Evolutionary conservation across 2,888 invertebrate species (phyloP).

Genomic region (Deilephila elpenor): DNA sequence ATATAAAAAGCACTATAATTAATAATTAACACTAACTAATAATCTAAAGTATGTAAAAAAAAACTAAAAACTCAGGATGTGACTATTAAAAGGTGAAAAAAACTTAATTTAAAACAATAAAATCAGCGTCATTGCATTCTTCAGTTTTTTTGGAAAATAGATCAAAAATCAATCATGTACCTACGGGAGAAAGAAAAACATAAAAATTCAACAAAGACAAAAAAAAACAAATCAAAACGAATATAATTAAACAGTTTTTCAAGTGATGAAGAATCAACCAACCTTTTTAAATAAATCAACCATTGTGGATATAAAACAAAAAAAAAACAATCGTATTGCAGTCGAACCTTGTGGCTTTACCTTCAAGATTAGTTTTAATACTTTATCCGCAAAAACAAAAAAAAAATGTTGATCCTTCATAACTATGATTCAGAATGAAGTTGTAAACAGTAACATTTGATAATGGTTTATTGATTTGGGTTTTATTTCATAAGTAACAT

Average conservation of each 20-base stretch:
- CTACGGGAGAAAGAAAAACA: conserved; percentile 56
- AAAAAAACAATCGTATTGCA: too few species aligned
- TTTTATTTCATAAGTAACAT: too few species aligned
- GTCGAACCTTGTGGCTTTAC: too few species aligned
- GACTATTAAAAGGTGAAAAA: conserved; percentile 64
- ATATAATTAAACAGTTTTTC: background rate
- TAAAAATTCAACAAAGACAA: conserved; percentile 41
- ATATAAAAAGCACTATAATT: background rate
- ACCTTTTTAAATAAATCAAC: background rate
- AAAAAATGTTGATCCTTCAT: background rate
- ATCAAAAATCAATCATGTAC: conserved; percentile 81
- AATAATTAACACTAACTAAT: conserved; percentile 33
- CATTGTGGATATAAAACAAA: background rate
- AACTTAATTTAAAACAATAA: conserved; percentile 47
- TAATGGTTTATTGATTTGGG: too few species aligned
- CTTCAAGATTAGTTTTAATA: too few species aligned
- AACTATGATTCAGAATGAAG: background rate
- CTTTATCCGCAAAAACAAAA: too few species aligned
- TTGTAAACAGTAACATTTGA: background rate
- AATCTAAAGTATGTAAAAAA: conserved; percentile 27
- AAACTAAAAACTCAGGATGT: conserved; percentile 64
- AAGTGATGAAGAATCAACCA: background rate
- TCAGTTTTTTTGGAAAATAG: conserved; percentile 36
- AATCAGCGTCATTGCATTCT: conserved; percentile 43
- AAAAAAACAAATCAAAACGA: conserved; percentile 30